Conservation (phyloP, 2,888 invertebrate species). For the Eupsilia transversa region DNA sequence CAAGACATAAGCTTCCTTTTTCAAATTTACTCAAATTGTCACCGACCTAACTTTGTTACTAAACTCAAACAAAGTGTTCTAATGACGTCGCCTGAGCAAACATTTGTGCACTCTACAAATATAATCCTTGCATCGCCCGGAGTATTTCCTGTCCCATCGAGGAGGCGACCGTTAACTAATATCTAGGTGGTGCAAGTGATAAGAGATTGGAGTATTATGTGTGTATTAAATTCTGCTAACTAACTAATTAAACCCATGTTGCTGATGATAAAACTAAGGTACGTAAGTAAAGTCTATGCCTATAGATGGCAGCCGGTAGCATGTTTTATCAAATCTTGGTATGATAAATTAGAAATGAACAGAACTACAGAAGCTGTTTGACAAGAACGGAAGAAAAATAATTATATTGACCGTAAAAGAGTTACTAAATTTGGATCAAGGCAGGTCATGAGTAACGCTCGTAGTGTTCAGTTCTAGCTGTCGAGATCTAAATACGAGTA, state of each 20-base stretch:
- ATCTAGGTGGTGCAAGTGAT: slow-evolving; percentile 20
- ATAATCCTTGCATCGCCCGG: slow-evolving; percentile 43
- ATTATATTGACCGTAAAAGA: background rate
- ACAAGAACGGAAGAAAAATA: background rate
- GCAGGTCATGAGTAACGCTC: background rate
- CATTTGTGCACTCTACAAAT: slow-evolving; percentile 48
- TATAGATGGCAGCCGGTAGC: too few species aligned
- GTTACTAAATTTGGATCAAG: background rate
- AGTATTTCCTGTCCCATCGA: slow-evolving; percentile 56
- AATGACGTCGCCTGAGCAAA: slow-evolving; percentile 54
- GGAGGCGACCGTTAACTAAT: slow-evolving; percentile 40
- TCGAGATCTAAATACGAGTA: background rate
- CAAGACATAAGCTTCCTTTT: background rate
- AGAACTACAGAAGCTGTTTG: background rate
- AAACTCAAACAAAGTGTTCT: slow-evolving; percentile 46
- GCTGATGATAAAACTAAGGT: too few species aligned
- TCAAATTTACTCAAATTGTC: background rate
- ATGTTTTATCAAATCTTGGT: too few species aligned
- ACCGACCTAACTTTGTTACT: slow-evolving; percentile 3
- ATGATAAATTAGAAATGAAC: background rate
- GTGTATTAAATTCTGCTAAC: background rate
- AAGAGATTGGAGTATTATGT: background rate
- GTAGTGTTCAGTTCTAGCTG: background rate
- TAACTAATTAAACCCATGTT: background rate
- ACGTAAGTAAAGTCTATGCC: too few species aligned